Evolutionary conservation across 2,113 vertebrate genomes (phyloP).

Genomic region (Gambusia holbrooki): DNA sequence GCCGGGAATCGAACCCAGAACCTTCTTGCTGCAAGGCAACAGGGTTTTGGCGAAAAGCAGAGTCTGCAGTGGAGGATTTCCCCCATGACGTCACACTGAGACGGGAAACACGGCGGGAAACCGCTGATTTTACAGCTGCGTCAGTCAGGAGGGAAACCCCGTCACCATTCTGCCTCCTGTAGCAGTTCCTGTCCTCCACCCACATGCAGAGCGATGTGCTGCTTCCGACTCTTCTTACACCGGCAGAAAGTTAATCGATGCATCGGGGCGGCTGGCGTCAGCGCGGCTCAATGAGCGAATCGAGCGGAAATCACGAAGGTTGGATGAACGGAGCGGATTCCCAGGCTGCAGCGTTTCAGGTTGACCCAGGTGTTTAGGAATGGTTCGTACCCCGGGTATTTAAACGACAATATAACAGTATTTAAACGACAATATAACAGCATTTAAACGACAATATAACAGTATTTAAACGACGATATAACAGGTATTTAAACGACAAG

Average conservation of each 20-base stretch:
- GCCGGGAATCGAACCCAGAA: no score
- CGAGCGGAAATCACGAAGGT: constrained; percentile 18
- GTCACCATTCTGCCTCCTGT: constrained; percentile 34
- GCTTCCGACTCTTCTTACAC: constrained; percentile 51
- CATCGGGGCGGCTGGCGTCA: constrained; percentile 50
- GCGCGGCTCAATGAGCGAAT: constrained; percentile 28
- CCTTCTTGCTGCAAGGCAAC: no score
- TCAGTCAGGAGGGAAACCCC: constrained; percentile 56
- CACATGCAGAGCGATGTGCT: constrained; percentile 50
- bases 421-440: no score
- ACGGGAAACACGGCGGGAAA: not conserved
- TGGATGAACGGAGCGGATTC: not conserved
- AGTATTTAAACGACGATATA: no score
- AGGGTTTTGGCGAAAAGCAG: not conserved
- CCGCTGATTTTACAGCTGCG: constrained; percentile 19
- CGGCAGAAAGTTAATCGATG: constrained; percentile 46
- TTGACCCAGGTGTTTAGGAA: not conserved
- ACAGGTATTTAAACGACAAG: no score
- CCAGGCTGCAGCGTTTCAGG: not conserved
- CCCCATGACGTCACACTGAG: not conserved
- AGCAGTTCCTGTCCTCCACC: constrained; percentile 52
- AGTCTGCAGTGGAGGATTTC: not conserved
- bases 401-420: no score
- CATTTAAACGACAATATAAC: no score
- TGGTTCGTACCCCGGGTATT: no score